These are phyloP conservation scores for Meloidogyne chitwoodi DNA, from an alignment of 1,140 invertebrate species.

Conservation along the genomic window DNA sequence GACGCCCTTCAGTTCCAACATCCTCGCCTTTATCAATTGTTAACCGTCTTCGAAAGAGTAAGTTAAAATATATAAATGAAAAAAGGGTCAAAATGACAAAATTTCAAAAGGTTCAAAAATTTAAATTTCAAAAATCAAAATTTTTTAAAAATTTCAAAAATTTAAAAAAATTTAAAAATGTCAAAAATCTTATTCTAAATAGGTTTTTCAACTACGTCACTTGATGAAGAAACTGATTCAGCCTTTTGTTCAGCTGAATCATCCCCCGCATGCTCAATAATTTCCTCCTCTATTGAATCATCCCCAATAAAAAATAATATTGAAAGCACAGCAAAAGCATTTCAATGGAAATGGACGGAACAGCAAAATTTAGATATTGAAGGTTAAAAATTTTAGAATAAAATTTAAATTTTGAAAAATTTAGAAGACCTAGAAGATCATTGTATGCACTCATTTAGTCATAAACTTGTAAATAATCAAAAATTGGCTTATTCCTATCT, in stretches of 20 bases:
- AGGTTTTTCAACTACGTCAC: neutral
- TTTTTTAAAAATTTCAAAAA: too few relatives aligned
- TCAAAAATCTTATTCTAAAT: neutral
- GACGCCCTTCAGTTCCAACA: neutral
- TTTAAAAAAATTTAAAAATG: too few relatives aligned
- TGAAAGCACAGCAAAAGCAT: neutral
- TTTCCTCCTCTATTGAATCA: neutral
- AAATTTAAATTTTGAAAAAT: neutral
- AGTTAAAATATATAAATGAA: neutral
- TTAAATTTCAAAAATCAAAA: too few relatives aligned
- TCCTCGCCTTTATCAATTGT: neutral
- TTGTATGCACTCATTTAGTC: neutral
- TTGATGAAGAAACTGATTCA: neutral
- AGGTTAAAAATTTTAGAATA: neutral
- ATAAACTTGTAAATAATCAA: neutral
- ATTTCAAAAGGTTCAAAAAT: too few relatives aligned
- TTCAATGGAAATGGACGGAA: constrained; percentile 1
- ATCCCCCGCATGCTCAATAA: neutral
- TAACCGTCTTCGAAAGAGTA: neutral
- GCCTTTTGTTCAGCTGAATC: constrained; percentile 6
- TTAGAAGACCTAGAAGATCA: neutral
- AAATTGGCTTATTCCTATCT: neutral
- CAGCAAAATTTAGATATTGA: neutral
- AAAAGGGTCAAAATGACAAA: neutral
- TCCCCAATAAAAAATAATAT: neutral